These are phyloP conservation scores for Leptarthrus brevirostris DNA, from an alignment of 2,888 invertebrate genomes.

Conservation along the genomic window DNA sequence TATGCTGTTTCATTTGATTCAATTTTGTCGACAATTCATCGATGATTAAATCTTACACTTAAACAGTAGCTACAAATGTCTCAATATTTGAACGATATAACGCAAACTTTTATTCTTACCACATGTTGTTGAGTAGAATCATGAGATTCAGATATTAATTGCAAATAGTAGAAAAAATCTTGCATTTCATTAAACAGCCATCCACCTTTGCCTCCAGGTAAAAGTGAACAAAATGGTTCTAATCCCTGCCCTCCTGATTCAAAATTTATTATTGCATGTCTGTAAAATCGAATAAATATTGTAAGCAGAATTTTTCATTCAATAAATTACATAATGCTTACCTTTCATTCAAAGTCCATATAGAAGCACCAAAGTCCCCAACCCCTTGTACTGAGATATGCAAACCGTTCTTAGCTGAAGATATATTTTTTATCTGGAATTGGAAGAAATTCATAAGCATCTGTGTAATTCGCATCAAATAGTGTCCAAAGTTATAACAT, in stretches of 20 bases:
- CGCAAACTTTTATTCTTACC: slow-evolving; percentile 61
- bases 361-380: slow-evolving; percentile 69
- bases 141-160: slow-evolving; percentile 78
- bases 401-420: slow-evolving; percentile 63
- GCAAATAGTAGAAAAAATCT: slow-evolving; percentile 81
- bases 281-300: slow-evolving; percentile 57
- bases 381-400: slow-evolving; percentile 70
- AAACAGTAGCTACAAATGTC: too few species aligned
- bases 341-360: slow-evolving; percentile 71
- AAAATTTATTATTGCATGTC: slow-evolving; percentile 69
- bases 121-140: slow-evolving; percentile 73
- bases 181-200: slow-evolving; percentile 78
- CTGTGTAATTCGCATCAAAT: too few species aligned
- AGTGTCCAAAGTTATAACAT: too few species aligned
- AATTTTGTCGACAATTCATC: too few species aligned
- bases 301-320: slow-evolving; percentile 3
- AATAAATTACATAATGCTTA: slow-evolving; percentile 60
- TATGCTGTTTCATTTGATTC: too few species aligned
- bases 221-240: slow-evolving; percentile 76
- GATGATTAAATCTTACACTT: too few species aligned
- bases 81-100: too few species aligned
- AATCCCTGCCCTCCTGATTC: slow-evolving; percentile 71
- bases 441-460: too few species aligned
- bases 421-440: slow-evolving; percentile 56
- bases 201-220: slow-evolving; percentile 78